Conservation (phyloP, 2,888 invertebrate species). For the Dynastes hyllus region DNA sequence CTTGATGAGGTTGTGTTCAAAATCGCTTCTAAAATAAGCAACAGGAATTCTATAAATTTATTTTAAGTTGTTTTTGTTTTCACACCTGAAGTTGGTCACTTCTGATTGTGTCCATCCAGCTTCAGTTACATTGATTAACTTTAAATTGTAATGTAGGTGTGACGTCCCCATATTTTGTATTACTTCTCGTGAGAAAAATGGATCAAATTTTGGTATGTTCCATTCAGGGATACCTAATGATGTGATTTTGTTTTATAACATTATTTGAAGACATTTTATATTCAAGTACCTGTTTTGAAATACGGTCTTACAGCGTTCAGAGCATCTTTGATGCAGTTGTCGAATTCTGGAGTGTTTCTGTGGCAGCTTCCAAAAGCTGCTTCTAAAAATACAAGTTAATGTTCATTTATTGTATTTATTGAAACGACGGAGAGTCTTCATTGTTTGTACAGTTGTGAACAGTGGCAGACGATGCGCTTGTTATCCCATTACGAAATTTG, state of each 20-base stretch:
- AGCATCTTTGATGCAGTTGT: slow-evolving; percentile 81
- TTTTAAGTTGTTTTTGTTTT: background rate
- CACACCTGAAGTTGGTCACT: slow-evolving; percentile 82
- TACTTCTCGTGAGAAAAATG: slow-evolving; percentile 82
- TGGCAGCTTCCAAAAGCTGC: slow-evolving; percentile 76
- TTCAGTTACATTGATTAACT: slow-evolving; percentile 82
- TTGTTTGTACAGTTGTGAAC: no score
- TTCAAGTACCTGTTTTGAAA: slow-evolving; percentile 78
- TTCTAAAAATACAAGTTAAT: slow-evolving; percentile 61
- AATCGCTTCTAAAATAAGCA: slow-evolving; percentile 76
- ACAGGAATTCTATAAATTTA: background rate
- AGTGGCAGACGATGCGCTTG: no score
- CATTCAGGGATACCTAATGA: slow-evolving; percentile 81
- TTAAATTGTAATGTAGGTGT: slow-evolving; percentile 80
- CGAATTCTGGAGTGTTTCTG: slow-evolving; percentile 77
- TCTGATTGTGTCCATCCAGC: slow-evolving; percentile 85
- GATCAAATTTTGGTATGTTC: slow-evolving; percentile 85
- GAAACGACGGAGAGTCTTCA: no score
- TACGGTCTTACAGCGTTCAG: slow-evolving; percentile 82
- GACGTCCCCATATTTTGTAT: slow-evolving; percentile 77
- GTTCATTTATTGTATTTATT: no score
- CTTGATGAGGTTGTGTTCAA: slow-evolving; percentile 78
- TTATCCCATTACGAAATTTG: no score
- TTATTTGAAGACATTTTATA: background rate
- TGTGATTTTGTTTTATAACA: background rate